These are phyloP conservation scores for Amphibalanus amphitrite DNA, from an alignment of 1,140 invertebrate species.

Conservation along the genomic window DNA sequence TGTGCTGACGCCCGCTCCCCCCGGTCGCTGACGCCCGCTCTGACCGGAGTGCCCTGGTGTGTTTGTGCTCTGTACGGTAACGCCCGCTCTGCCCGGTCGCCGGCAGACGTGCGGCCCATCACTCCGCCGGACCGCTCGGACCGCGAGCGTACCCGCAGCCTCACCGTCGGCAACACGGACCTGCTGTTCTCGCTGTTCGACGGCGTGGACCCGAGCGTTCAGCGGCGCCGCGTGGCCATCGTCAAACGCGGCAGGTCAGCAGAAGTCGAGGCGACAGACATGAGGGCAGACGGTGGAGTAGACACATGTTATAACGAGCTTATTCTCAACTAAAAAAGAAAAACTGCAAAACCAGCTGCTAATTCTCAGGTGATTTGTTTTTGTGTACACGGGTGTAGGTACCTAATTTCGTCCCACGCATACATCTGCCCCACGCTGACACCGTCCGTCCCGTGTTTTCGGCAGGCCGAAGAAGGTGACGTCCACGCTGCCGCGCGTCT, in stretches of 20 bases:
- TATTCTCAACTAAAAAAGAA: too few relatives aligned
- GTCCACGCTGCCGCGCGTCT: not conserved
- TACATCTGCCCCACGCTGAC: not conserved
- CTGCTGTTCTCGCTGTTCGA: conserved; percentile 33
- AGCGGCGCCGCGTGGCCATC: conserved; percentile 21
- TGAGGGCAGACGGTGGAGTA: too few relatives aligned
- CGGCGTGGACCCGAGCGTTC: conserved; percentile 23
- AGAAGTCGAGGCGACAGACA: not conserved
- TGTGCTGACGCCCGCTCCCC: too few relatives aligned
- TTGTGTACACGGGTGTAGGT: too few relatives aligned
- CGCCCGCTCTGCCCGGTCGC: too few relatives aligned
- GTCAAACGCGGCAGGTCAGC: conserved; percentile 26
- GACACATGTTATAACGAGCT: too few relatives aligned
- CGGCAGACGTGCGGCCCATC: conserved; percentile 27
- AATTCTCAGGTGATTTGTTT: too few relatives aligned
- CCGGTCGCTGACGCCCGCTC: too few relatives aligned
- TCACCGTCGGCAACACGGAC: conserved; percentile 32
- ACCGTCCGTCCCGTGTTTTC: not conserved
- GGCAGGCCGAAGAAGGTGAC: not conserved
- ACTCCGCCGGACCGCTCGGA: conserved; percentile 23
- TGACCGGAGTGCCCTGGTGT: too few relatives aligned
- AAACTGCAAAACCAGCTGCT: too few relatives aligned
- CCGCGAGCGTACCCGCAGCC: conserved; percentile 13
- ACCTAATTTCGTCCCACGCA: too few relatives aligned
- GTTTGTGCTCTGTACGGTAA: too few relatives aligned